phyloP scores from a whole-genome alignment of 2,797 vertebrate species.

The Urophycis tenuis region DNA sequence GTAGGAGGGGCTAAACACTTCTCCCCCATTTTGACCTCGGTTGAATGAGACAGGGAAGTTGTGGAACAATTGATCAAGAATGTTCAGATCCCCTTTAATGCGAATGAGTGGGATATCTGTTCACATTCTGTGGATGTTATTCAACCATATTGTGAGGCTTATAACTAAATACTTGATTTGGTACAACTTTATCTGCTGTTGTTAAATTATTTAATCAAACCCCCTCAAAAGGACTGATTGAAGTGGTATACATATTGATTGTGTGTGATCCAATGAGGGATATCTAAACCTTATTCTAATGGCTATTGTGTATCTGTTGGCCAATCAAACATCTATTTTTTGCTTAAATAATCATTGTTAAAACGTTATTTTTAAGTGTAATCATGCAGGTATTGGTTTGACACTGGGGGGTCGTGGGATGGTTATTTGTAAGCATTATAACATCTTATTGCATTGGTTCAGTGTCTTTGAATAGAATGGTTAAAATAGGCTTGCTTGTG shows the following conservation, averaged over 20 bases:
- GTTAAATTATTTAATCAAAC: background rate
- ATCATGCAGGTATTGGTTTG: background rate
- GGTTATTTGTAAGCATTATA: background rate
- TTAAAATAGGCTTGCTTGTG: slow-evolving; percentile 5
- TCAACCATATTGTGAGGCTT: background rate
- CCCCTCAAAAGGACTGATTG: background rate
- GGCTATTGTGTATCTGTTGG: background rate
- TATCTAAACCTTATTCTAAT: background rate
- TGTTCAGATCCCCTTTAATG: background rate
- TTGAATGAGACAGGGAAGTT: slow-evolving; percentile 37
- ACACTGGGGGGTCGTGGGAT: background rate
- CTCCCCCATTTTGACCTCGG: slow-evolving; percentile 70
- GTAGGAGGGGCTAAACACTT: slow-evolving; percentile 59
- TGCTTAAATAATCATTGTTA: background rate
- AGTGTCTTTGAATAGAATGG: background rate
- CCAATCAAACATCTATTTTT: background rate
- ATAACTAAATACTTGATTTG: slow-evolving; percentile 1
- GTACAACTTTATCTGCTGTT: background rate
- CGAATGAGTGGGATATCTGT: background rate
- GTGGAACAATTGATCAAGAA: slow-evolving; percentile 27
- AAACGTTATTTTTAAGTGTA: background rate
- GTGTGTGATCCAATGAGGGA: background rate
- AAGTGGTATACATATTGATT: background rate
- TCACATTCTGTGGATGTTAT: background rate
- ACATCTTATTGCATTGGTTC: slow-evolving; percentile 1